A percentile compares a stretch with the other conserved stretches of the same genome.
Evolutionary conservation across 2,888 invertebrate genomes (phyloP).

Genomic region (Pterobdella sp.): DNA sequence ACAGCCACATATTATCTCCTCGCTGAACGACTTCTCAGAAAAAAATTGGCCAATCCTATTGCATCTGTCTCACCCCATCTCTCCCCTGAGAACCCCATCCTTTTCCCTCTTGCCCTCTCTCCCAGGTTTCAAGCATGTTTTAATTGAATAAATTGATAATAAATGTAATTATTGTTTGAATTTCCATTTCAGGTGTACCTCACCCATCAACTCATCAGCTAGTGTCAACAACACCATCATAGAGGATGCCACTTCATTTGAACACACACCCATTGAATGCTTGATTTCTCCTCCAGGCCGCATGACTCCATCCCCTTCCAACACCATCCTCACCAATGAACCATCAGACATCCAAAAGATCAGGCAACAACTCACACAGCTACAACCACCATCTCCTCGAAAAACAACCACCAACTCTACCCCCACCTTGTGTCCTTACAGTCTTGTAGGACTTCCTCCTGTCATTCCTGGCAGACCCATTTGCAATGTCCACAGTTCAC

Average conservation of each 20-base stretch:
- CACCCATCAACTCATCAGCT: neutral
- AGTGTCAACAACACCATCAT: neutral
- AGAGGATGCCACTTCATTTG: neutral
- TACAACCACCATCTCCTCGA: neutral
- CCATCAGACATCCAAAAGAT: slow-evolving; percentile 12
- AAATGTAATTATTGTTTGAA: neutral
- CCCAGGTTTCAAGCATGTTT: slow-evolving; percentile 44
- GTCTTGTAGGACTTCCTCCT: slow-evolving; percentile 33
- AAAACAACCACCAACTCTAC: neutral
- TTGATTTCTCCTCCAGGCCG: slow-evolving; percentile 46
- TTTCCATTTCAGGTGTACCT: neutral
- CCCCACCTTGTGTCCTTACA: slow-evolving; percentile 12
- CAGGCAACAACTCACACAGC: slow-evolving; percentile 48
- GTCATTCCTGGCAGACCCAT: slow-evolving; percentile 46
- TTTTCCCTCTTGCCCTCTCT: slow-evolving; percentile 51
- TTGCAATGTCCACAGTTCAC: slow-evolving; percentile 53
- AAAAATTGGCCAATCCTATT: slow-evolving; percentile 33
- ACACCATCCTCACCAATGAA: slow-evolving; percentile 13
- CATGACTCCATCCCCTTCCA: slow-evolving; percentile 38
- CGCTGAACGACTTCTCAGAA: slow-evolving; percentile 75
- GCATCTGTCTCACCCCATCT: neutral
- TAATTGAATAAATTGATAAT: neutral
- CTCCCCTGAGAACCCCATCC: slow-evolving; percentile 55
- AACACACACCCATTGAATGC: slow-evolving; percentile 37
- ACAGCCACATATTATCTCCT: slow-evolving; percentile 94